These are phyloP conservation scores for Lycocerus yunnanus DNA, from an alignment of 2,888 invertebrate genomes.

Conservation along the genomic window DNA sequence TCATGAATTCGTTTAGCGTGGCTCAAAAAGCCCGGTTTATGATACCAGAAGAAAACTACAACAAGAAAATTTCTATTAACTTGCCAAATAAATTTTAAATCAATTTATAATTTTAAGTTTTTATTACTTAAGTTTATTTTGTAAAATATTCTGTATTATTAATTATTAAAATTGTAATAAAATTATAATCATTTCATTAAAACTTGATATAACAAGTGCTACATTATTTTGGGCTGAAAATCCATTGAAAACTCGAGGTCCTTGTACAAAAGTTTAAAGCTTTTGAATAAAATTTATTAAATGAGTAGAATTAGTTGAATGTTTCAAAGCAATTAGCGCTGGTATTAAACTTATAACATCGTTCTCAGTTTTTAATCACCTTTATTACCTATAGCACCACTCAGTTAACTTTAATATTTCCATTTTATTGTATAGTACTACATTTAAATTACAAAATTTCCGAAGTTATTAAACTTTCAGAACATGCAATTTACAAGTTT, in stretches of 20 bases:
- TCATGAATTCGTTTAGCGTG: too few relatives aligned
- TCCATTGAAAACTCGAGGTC: neutral
- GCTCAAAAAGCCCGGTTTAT: too few relatives aligned
- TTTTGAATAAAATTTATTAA: conserved; percentile 12
- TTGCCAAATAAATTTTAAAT: too few relatives aligned
- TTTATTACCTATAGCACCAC: conserved; percentile 2
- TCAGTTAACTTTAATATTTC: neutral
- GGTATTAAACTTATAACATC: conserved; percentile 15
- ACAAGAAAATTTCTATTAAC: too few relatives aligned
- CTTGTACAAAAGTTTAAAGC: conserved; percentile 6
- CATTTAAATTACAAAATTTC: conserved; percentile 1
- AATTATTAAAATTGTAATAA: neutral
- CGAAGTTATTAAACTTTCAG: neutral
- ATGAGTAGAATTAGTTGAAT: conserved; percentile 7
- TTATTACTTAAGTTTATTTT: neutral
- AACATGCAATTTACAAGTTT: neutral
- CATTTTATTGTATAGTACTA: neutral
- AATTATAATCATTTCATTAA: neutral
- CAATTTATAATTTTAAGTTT: too few relatives aligned
- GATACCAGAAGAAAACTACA: too few relatives aligned
- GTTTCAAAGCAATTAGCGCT: conserved; percentile 9
- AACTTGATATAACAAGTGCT: neutral
- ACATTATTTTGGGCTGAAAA: neutral
- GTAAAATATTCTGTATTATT: neutral
- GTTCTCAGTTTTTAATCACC: conserved; percentile 13